A percentile compares a stretch with the other conserved stretches of the same genome.
Conservation (phyloP, 2,113 vertebrate genomes). For the Antigone vipio region DNA sequence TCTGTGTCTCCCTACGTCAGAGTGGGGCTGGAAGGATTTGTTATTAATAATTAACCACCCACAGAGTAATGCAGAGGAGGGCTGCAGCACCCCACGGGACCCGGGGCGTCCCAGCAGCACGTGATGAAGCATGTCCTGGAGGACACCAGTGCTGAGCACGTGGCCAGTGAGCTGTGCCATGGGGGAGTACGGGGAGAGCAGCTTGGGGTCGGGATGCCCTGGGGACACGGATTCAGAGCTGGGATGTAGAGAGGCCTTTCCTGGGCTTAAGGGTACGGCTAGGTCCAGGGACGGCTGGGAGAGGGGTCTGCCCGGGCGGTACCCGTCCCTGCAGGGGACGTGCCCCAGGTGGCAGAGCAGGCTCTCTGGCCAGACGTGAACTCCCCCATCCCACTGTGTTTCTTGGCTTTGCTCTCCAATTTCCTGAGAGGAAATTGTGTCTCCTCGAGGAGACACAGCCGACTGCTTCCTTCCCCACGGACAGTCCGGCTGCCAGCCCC, state of each 20-base stretch:
- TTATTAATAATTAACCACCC: not conserved
- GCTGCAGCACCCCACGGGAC: not conserved
- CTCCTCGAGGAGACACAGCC: accelerated
- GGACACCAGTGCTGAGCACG: not conserved
- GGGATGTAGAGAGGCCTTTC: not conserved
- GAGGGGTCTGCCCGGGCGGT: not conserved
- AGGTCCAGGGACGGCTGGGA: not conserved
- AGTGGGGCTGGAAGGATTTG: not conserved
- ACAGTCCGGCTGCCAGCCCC: not conserved
- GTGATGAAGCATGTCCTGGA: accelerated
- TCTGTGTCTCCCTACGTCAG: not conserved
- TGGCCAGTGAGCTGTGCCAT: not conserved
- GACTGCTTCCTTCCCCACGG: accelerated
- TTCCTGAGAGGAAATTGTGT: not conserved
- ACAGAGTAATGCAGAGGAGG: not conserved
- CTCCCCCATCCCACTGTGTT: not conserved
- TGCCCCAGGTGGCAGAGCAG: not conserved
- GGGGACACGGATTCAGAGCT: not conserved
- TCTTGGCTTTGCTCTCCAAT: not conserved
- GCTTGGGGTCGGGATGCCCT: not conserved
- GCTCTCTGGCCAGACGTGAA: not conserved
- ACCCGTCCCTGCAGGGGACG: not conserved
- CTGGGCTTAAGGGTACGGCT: not conserved
- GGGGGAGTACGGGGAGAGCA: not conserved
- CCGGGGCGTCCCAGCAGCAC: accelerated